Evolutionary conservation across 1,140 invertebrate genomes (phyloP), one percentile per base, ranked within the genome.

Genomic region (Habropoda laboriosa): DNA sequence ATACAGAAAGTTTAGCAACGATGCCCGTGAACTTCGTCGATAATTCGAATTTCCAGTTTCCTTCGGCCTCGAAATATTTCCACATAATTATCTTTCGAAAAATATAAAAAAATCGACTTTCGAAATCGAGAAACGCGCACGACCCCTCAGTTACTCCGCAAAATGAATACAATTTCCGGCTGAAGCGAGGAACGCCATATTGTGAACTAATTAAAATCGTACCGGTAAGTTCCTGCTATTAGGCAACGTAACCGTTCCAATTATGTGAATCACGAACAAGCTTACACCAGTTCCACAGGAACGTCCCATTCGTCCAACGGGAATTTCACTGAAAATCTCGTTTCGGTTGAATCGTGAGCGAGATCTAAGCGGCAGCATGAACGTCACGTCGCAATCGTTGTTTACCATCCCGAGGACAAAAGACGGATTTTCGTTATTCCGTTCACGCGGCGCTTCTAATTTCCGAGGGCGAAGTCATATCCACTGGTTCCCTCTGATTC

Each of bases 371-470:
- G 47, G 40, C 35, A 66, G 42, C 71, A 30, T 30, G 24, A 57
- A 27, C 40, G 38, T 64, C 40, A 58, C 49, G 42, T 73, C 70
- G 64, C 71, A 21, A 68, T 42, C 68, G 38, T 64, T 85, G 82
- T 85, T 85, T 85, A 85, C 82, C 55, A 61, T 45, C 35, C 49
- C 55, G 18, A 18, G 79, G 53, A 70, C 83, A 68, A 80, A 83
- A 68, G 71, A 40, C 47, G 30, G 35, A 71, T 75, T 82, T 82
- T 86, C 80, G 83, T 80, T 85, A 86, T 86, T 85, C 84, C 70
- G 74, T 85, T 85, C 84, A 82, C 80, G 83, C 57, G 61, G 47
- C 83, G 83, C 74, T 86, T 86, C 83, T 85, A 86, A 86, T 86
- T 86, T 86, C 83, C 85, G 84, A 63, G 64, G 57, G 55, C 63